Evolutionary conservation across 2,113 vertebrate species (phyloP).

Genomic region (human (Homo sapiens)): GRCh38 chr3:123675001-123675500

Average conservation of each 20-base stretch:
- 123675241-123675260: neutral
- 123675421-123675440: neutral
- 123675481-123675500: neutral
- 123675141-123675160: neutral
- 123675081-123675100: neutral
- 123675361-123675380: neutral
- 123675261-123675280: neutral
- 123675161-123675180: neutral
- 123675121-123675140: neutral
- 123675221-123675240: neutral
- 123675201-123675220: neutral
- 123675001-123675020: neutral
- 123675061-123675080: neutral
- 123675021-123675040: neutral
- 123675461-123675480: neutral
- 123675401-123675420: neutral
- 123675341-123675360: neutral
- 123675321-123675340: neutral
- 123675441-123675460: neutral
- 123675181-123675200: neutral
- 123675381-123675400: neutral
- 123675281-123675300: neutral
- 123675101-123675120: neutral
- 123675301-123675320: neutral
- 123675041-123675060: neutral